Evolutionary conservation across 2,888 invertebrate species (phyloP), one percentile per base, ranked within the genome.

Genomic region (Scaptomyza tumidula): DNA sequence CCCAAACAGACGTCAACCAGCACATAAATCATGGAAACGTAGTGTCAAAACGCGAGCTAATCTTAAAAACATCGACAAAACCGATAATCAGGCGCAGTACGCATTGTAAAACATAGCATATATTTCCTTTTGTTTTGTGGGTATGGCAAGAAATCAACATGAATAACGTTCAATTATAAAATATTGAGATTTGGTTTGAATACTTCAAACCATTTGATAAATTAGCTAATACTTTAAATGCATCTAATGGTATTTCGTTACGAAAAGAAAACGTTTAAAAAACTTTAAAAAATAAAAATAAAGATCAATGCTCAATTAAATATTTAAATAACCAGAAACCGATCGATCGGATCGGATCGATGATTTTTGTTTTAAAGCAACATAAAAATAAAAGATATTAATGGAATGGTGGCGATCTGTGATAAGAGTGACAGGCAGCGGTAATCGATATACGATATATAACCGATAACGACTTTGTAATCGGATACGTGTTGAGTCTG

Each of bases 81-180:
- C 74, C 80, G 88, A 88, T 88, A 80, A 88, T 88, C 83, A 65
- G 6, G 31, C 39, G n/a, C 43, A 59, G 49, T 54, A 31, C 53
- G 37, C 53, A 24, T 50, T 63, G 45, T 39, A 37, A n/a, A 37
- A 6, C 37, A 56, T 67, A 1, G 37, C 13, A 31, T 57, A 31
- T 39, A 45, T 14, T 45, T 13, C 35, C 4, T 27, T 19, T 1
- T 19, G 1, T 19, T 19, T 19, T 19, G 19, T 1, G 19, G 19
- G 19, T n/a, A 14, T 37, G n/a, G 7, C 11, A 10, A 11, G 33
- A n/a, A 29, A 33, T 16, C 33, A 31, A 19, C 31, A 7, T 33
- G 13, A 16, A 14, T n/a, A 6, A 13, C 11, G 13, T 11, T 4
- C 9, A 33, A 33, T 0, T 33, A 27, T 27, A 19, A 27, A 6